Base-by-base conservation (phyloP, 2,888 invertebrate species). In the Dicyrtoma fusca region DNA sequence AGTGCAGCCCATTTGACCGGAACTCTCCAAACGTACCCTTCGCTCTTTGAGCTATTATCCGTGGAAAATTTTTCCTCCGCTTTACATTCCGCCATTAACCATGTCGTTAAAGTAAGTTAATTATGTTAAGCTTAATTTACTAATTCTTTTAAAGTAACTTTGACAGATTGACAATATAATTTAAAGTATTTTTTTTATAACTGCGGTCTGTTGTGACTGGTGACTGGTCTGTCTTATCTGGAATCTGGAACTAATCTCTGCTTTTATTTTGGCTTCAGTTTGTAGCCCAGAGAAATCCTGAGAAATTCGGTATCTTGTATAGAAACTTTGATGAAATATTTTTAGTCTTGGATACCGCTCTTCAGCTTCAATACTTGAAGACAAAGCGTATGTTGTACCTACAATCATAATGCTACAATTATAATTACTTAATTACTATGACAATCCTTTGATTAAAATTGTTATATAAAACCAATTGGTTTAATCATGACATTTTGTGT, bases 331-430 rank as follows among this genome's bases (percentile, higher is more conserved):
- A 79, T 59, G 79, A 79, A 53, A 2, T 79, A 1, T 77, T 77
- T 34, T 42, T 79, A 11, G 63, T 55, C 6, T 69, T 77, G 63
- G 79, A 79, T 57, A 63, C 73, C 8, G 45, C 76, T 21, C 64
- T 79, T 14, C 77, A 79, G 26, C 75, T 74, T 71, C 76, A 79
- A 44, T 79, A 79, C 45, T 74, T 79, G 1, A 47, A 76, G 1
- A 79, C 79, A 0, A 72, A 76, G 75, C 76, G 79, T 79, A 47
- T 34, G 26, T n/a, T n/a, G n/a, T 11, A 42, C 57, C 10, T 1
- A n/a, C 19, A 6, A n/a, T n/a, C n/a, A n/a, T n/a, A n/a, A n/a
- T n/a, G n/a, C n/a, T n/a, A n/a, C n/a, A n/a, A n/a, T n/a, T n/a
- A n/a, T n/a, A n/a, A n/a, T n/a, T n/a, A n/a, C n/a, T n/a, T n/a